Conservation (phyloP, 2,888 invertebrate genomes). For the Andrena camellia region DNA sequence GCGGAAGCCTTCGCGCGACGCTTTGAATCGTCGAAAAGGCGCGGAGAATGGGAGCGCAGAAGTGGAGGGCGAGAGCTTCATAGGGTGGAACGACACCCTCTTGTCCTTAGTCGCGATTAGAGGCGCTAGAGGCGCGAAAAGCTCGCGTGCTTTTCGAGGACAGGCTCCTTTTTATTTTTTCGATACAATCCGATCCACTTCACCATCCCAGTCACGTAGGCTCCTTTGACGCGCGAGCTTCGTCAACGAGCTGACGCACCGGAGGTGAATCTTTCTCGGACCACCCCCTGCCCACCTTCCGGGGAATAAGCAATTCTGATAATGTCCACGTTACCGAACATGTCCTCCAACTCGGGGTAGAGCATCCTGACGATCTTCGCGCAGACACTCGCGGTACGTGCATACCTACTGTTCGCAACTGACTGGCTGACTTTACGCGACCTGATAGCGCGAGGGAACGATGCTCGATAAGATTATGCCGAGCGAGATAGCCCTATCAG, state of each 20-base stretch:
- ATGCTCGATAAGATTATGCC: constrained; percentile 69
- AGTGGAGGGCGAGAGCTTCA: constrained; percentile 35
- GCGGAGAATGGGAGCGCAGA: constrained; percentile 25
- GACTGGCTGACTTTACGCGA: constrained; percentile 40
- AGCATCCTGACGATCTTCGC: constrained; percentile 11
- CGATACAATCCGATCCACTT: constrained; percentile 12
- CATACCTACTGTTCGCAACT: constrained; percentile 1
- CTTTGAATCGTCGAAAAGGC: constrained; percentile 55
- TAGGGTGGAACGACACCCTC: constrained; percentile 34
- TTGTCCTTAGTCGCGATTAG: constrained; percentile 37
- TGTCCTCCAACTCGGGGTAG: constrained; percentile 50
- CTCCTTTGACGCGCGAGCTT: neutral
- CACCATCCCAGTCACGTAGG: neutral
- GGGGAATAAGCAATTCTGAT: neutral
- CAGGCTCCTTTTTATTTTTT: neutral
- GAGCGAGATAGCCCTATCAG: constrained; percentile 59
- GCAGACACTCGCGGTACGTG: neutral
- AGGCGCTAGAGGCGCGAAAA: constrained; percentile 18
- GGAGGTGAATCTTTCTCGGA: neutral
- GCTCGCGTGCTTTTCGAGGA: constrained; percentile 12
- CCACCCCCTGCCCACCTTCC: neutral
- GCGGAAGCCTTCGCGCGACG: constrained; percentile 13
- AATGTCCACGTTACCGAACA: constrained; percentile 61
- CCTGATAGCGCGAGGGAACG: constrained; percentile 32
- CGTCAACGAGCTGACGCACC: neutral